A percentile compares a stretch with the other conserved stretches of the same genome.
These are phyloP conservation scores for Drosophila pseudoobscura DNA, from an alignment of 1,140 invertebrate genomes.

Conservation along the genomic window DNA sequence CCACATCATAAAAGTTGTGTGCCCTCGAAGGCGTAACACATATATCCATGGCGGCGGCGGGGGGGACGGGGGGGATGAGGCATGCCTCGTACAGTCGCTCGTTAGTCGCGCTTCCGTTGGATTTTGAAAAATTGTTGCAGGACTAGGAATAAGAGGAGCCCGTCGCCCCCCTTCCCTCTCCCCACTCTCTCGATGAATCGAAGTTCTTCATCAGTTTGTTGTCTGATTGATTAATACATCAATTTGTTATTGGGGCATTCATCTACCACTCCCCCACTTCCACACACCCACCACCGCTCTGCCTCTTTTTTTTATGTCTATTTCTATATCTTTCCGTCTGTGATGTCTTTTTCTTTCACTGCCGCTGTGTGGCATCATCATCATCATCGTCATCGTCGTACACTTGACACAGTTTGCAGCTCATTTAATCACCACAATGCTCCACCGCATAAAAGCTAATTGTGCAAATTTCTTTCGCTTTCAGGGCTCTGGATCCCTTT, in stretches of 20 bases:
- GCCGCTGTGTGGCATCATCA: constrained; percentile 1
- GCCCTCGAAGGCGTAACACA: constrained; percentile 59
- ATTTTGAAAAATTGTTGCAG: constrained; percentile 63
- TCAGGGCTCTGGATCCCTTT: not conserved
- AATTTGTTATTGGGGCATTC: constrained; percentile 78
- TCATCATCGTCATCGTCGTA: constrained; percentile 34
- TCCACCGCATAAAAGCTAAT: constrained; percentile 72
- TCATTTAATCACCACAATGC: constrained; percentile 77
- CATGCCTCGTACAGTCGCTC: constrained; percentile 23
- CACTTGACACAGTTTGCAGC: constrained; percentile 79
- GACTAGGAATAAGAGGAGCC: not conserved
- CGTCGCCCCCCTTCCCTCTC: not conserved
- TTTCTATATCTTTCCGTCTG: constrained; percentile 1
- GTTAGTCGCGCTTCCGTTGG: constrained; percentile 51
- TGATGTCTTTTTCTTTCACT: not conserved
- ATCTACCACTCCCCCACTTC: constrained; percentile 22
- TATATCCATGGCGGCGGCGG: not conserved
- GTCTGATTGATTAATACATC: constrained; percentile 80
- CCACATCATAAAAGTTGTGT: constrained; percentile 62
- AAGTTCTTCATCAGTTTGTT: constrained; percentile 30
- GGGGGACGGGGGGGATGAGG: too few relatives aligned
- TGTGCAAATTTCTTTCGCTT: constrained; percentile 61
- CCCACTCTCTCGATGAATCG: constrained; percentile 18
- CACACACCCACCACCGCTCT: not conserved
- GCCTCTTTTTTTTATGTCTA: constrained; percentile 13